Base-by-base conservation (phyloP, 2,113 vertebrate species). In the Carassius carassius region DNA sequence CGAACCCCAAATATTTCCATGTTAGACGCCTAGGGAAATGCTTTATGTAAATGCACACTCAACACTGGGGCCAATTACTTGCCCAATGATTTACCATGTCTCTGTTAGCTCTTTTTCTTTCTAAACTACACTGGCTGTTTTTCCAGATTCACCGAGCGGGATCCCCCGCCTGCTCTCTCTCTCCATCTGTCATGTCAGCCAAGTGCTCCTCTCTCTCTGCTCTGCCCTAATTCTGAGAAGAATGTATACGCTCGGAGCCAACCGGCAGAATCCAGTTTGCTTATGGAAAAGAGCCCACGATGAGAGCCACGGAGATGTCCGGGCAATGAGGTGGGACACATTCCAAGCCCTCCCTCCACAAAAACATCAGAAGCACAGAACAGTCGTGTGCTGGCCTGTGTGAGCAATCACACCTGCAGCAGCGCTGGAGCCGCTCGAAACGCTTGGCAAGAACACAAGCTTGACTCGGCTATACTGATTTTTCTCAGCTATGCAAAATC, bases 171-270 rank as follows among this genome's bases (percentile, higher is more conserved):
- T 81, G 35, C 56, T 65, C 78, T 49, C 75, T 69, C 58, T 58
- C 49, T 75, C 86, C 87, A 87, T 87, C 89, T 87, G 89, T 85
- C 86, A 85, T 49, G 63, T 86, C 85, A 72, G 60, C 74, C 63
- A 56, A 79, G 75, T 58, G 73, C 47, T 85, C 37, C 79, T 58
- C 73, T 80, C 79, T 85, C 79, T 76, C 78, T 79, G 77, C 73
- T 76, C 60, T 90, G 90, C 82, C 88, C 88, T 87, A 90, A 84
- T 89, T 89, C 85, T 73, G 35, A 86, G 79, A 85, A 74, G 51
- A 87, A 78, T 72, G 44, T 77, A 86, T 63, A 86, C 9, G 72
- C 56, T 63, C 78, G 2, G 62, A 51, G 60, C 16, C 29, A 86
- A 85, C 88, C 70, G 76, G 86, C 63, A 79, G 70, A 63, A 89